Base-by-base conservation (phyloP, 2,888 invertebrate genomes). In the Andrena camellia region DNA sequence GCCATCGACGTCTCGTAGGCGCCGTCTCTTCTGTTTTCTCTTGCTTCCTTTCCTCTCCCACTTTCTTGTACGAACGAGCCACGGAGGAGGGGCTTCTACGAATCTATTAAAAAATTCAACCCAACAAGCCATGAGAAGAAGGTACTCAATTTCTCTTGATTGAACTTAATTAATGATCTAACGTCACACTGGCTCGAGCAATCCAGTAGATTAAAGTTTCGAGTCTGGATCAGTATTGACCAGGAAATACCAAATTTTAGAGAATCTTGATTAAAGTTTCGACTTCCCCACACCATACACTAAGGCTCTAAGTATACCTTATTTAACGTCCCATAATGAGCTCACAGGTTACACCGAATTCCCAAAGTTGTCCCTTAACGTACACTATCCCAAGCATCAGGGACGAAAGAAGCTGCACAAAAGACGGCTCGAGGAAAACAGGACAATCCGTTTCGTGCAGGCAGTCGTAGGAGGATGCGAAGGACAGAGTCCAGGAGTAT, bases 1-100 rank as follows among this genome's bases (percentile, higher is more conserved):
- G 90, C 90, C 86, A 93, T 94, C 93, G 93, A 93, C 93, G 91
- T 92, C 90, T 91, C 83, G 75, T 78, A 90, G 89, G 87, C 89
- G 88, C 85, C 88, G 54, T 52, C 73, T 68, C 69, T 76, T 73
- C 83, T 64, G 57, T 57, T 66, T 81, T 50, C 67, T 62, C 77
- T 63, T 73, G 57, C 29, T 64, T 71, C 50, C 42, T 59, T 31
- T 63, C 8, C 73, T 57, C 23, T 35, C 26, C 2, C 31, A 63
- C 52, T 78, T 42, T 20, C 52, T 42, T 17, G 10, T 50, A 54
- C 54, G 33, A 67, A 64, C 33, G 23, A 57, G 7, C n/a, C 5
- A 5, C 3, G 13, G 20, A 42, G 10, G 10, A n/a, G 20, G 57
- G 35, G 20, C 52, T 8, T 35, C 26, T 6, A 4, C 20, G 26